A percentile compares a stretch with the other conserved stretches of the same genome.
Evolutionary conservation across 30 jellyfish, hydroid and myxozoan genomes (phyloP).

Genomic region (Cassiopea andromeda): DNA sequence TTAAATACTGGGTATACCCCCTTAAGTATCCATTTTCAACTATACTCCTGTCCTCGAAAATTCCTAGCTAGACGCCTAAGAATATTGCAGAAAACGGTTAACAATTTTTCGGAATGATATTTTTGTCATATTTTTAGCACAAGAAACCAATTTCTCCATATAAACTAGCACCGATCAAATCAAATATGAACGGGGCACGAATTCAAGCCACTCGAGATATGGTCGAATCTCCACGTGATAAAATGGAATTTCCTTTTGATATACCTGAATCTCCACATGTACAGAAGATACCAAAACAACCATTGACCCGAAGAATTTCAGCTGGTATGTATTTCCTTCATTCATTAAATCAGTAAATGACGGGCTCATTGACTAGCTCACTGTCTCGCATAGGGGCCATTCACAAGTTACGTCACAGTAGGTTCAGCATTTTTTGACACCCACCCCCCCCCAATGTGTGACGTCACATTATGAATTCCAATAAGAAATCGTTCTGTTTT

Average conservation of each 20-base stretch:
- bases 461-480: too few species aligned
- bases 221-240: not conserved
- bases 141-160: conserved; percentile 14
- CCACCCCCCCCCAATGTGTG: too few species aligned
- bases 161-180: conserved; percentile 35
- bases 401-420: too few species aligned
- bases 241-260: not conserved
- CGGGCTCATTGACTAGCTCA: not conserved
- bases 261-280: not conserved
- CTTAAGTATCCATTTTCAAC: not conserved
- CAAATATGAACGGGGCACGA: not conserved
- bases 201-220: not conserved
- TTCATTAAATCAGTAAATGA: not conserved
- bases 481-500: too few species aligned
- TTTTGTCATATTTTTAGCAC: not conserved
- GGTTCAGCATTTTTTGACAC: too few species aligned
- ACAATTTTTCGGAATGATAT: too few species aligned
- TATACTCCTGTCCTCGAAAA: too few species aligned
- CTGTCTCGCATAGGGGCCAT: too few species aligned
- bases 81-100: too few species aligned
- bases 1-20: not conserved
- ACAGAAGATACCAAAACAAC: not conserved
- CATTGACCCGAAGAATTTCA: not conserved
- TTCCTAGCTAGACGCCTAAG: too few species aligned
- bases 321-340: not conserved